These are phyloP conservation scores for Macropis europaea DNA, from an alignment of 2,888 invertebrate genomes.

Conservation along the genomic window DNA sequence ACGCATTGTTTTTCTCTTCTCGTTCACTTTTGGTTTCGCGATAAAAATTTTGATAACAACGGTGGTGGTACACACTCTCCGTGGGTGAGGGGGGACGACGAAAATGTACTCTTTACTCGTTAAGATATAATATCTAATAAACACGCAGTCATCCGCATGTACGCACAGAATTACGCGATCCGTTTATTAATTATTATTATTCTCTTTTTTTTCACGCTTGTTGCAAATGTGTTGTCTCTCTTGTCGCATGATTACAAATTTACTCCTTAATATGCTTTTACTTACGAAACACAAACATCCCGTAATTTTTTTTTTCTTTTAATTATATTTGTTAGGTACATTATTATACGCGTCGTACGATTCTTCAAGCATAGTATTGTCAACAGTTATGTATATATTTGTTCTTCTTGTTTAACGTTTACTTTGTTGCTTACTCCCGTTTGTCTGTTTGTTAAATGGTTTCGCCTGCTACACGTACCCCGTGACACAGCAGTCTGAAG, in stretches of 20 bases:
- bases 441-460: conserved; percentile 46
- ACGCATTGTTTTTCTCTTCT: conserved; percentile 16
- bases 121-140: conserved; percentile 67
- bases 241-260: conserved; percentile 47
- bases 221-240: conserved; percentile 47
- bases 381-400: conserved; percentile 76
- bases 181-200: conserved; percentile 23
- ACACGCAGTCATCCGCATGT: conserved; percentile 71
- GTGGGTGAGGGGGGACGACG: conserved; percentile 54
- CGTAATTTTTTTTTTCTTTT: conserved; percentile 40
- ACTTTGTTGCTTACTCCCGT: conserved; percentile 12
- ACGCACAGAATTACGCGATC: conserved; percentile 64
- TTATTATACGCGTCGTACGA: conserved; percentile 75
- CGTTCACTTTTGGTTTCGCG: conserved; percentile 31
- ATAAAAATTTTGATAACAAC: conserved; percentile 66
- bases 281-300: conserved; percentile 73
- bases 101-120: conserved; percentile 55
- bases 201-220: conserved; percentile 1
- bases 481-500: conserved; percentile 57
- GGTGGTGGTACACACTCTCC: conserved; percentile 48
- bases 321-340: conserved; percentile 74
- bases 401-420: conserved; percentile 20
- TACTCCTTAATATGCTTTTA: conserved; percentile 64
- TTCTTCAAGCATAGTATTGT: conserved; percentile 78
- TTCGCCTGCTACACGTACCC: conserved; percentile 42